These are phyloP conservation scores for Galendromus occidentalis DNA, from an alignment of 1,140 invertebrate species.

Conservation along the genomic window DNA sequence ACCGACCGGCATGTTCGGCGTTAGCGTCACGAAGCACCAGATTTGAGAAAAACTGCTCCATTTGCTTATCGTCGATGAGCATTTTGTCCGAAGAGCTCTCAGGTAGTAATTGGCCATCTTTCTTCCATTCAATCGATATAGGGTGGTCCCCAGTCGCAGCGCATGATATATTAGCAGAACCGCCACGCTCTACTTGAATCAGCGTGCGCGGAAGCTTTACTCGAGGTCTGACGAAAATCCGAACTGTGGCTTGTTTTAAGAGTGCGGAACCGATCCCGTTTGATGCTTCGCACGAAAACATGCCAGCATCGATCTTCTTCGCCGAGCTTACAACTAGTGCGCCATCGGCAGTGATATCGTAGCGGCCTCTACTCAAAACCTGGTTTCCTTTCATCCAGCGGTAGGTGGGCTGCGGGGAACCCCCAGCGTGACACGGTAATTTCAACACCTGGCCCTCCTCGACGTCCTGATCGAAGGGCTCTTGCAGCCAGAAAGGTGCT, in stretches of 20 bases:
- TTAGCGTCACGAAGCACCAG: neutral
- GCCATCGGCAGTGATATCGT: constrained; percentile 1
- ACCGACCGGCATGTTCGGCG: neutral
- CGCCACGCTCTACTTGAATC: neutral
- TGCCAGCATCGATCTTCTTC: neutral
- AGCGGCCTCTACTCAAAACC: constrained; percentile 1
- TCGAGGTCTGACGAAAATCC: neutral
- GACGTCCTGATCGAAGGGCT: constrained; percentile 1
- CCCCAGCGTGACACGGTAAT: neutral
- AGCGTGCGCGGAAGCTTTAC: constrained; percentile 1
- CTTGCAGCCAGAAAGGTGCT: neutral
- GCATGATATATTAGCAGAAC: neutral
- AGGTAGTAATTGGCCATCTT: neutral
- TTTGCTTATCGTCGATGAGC: neutral
- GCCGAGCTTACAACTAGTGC: neutral
- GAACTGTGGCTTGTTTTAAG: neutral
- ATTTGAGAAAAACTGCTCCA: neutral
- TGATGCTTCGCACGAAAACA: constrained; percentile 4
- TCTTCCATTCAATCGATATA: neutral
- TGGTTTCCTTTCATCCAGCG: neutral
- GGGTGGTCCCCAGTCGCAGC: neutral
- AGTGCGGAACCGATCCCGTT: constrained; percentile 1
- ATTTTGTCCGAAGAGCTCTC: constrained; percentile 10
- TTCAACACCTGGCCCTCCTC: constrained; percentile 1
- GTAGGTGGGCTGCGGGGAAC: neutral